Conservation (phyloP, 1,140 invertebrate species). For the Drosophila carrolli region DNA sequence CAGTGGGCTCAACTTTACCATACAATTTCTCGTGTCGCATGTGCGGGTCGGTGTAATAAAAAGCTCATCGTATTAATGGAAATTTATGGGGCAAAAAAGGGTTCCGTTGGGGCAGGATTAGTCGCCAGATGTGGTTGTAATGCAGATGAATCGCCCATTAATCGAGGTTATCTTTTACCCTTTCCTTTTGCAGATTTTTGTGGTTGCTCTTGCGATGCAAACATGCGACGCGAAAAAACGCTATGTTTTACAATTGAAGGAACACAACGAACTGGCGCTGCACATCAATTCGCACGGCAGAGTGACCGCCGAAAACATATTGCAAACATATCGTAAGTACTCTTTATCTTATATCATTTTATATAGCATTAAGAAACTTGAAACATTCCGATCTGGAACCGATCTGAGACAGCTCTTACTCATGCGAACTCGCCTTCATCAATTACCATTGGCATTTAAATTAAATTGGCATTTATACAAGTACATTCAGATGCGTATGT, state of each 20-base stretch:
- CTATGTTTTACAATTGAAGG: slow-evolving; percentile 72
- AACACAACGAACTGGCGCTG: slow-evolving; percentile 66
- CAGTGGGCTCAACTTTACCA: slow-evolving; percentile 47
- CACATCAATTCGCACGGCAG: slow-evolving; percentile 77
- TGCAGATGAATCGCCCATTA: slow-evolving; percentile 51
- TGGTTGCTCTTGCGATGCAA: slow-evolving; percentile 76
- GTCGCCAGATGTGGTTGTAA: slow-evolving; percentile 44
- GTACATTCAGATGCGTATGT: slow-evolving; percentile 13
- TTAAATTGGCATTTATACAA: slow-evolving; percentile 75
- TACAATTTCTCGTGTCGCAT: slow-evolving; percentile 63
- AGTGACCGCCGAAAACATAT: slow-evolving; percentile 74
- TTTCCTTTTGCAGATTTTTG: slow-evolving; percentile 54
- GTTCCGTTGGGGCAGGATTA: slow-evolving; percentile 44
- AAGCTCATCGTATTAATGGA: slow-evolving; percentile 74
- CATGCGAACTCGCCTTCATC: slow-evolving; percentile 45
- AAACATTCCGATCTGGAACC: background rate
- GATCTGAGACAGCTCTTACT: slow-evolving; percentile 20
- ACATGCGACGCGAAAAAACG: slow-evolving; percentile 77
- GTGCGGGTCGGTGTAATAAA: slow-evolving; percentile 61
- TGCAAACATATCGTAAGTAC: slow-evolving; percentile 80
- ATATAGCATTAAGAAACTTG: slow-evolving; percentile 1
- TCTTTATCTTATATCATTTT: slow-evolving; percentile 2
- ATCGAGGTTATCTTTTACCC: slow-evolving; percentile 18
- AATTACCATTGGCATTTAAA: slow-evolving; percentile 74
- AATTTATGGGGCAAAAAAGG: slow-evolving; percentile 67